Conservation (phyloP, 2,888 invertebrate species). For the Panzeria rudis region DNA sequence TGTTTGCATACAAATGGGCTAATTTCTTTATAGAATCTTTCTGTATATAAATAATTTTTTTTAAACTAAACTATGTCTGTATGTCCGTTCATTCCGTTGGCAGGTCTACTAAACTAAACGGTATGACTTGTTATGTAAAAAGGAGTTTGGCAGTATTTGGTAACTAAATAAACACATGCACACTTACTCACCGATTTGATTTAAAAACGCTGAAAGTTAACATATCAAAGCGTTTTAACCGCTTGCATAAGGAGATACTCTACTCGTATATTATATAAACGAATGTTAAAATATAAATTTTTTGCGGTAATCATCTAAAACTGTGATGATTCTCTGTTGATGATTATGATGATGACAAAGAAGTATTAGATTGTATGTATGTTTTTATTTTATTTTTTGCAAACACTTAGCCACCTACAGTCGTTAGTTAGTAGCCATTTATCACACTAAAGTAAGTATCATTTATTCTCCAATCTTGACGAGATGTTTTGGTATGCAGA, state of each 20-base stretch:
- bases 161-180: slow-evolving; percentile 43
- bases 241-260: slow-evolving; percentile 59
- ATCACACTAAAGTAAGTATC: slow-evolving; percentile 66
- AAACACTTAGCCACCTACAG: slow-evolving; percentile 71
- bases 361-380: slow-evolving; percentile 66
- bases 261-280: background rate
- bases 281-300: slow-evolving; percentile 10
- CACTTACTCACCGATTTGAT: background rate
- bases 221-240: slow-evolving; percentile 74
- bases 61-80: slow-evolving; percentile 44
- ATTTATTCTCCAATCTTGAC: slow-evolving; percentile 68
- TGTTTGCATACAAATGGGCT: slow-evolving; percentile 75
- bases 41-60: slow-evolving; percentile 57
- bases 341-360: slow-evolving; percentile 58
- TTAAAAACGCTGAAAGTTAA: slow-evolving; percentile 66
- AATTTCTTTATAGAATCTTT: slow-evolving; percentile 74
- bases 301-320: slow-evolving; percentile 71
- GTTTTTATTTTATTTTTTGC: slow-evolving; percentile 36
- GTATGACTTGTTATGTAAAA: slow-evolving; percentile 49
- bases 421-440: slow-evolving; percentile 69
- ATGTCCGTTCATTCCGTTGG: slow-evolving; percentile 34
- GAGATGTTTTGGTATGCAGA: slow-evolving; percentile 72
- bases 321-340: slow-evolving; percentile 56
- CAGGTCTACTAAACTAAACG: slow-evolving; percentile 27
- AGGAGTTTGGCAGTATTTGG: slow-evolving; percentile 68